Base-by-base conservation (phyloP, 2,797 vertebrate species). In the Cetoscarus ocellatus region DNA sequence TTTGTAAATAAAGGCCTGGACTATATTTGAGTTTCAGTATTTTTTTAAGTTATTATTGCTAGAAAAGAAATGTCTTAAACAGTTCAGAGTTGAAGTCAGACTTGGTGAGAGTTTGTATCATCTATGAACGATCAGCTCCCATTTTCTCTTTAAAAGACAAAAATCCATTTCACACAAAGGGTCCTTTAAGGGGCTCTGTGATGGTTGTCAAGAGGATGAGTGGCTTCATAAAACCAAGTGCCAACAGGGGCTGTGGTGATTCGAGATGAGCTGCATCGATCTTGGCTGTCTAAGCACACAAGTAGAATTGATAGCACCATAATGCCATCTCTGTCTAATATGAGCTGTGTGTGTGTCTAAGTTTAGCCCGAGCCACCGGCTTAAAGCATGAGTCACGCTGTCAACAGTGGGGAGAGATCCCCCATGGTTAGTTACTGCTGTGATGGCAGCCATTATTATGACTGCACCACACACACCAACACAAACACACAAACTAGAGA, bases 221-320 rank as follows among this genome's bases (percentile, higher is more conserved):
- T 87, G 82, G 88, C 88, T 86, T 89, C 84, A 93, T 92, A 90
- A 91, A 90, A 72, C 80, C 60, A 39, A 83, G 73, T 56, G 87
- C 88, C 90, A 79, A 83, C 86, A 82, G 88, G 74, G 73, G 70
- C 79, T 45, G 72, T 44, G 80, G 81, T 80, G 82, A 79, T 85
- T 76, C 70, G 58, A 85, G 84, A 89, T 88, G 87, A 90, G 80
- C 73, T 45, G 60, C 85, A 91, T 92, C 82, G 75, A 91, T 91
- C 86, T 86, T 0, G 69, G 65, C 82, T 77, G 88, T 81, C 86
- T 61, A 44, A 68, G 56, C 61, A 57, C 85, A 84, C 56, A 78
- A 79, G 75, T 69, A 70, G 71, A 82, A 86, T 81, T 86, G 83
- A 89, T 89, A 65, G 76, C 5, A 10, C 73, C 58, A 70, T 77